phyloP scores from a whole-genome alignment of 2,113 vertebrate genomes.

The Odocoileus virginianus region DNA sequence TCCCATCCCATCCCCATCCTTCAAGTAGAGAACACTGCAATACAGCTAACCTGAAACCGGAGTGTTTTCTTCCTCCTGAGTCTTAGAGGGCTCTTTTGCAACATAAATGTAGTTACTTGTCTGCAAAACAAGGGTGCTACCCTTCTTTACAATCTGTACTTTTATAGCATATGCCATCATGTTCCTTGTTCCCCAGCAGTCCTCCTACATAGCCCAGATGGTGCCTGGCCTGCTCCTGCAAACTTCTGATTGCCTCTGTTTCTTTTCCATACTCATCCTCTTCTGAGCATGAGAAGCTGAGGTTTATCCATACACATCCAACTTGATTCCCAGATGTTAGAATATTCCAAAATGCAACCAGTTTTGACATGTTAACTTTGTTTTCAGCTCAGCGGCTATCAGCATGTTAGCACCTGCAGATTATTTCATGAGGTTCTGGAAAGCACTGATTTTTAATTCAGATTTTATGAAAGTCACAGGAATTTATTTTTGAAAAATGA shows the following conservation, averaged over 20 bases:
- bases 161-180: conserved; percentile 64
- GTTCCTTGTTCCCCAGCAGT: conserved; percentile 62
- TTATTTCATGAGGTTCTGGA: conserved; percentile 40
- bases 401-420: conserved; percentile 46
- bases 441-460: conserved; percentile 52
- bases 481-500: neutral
- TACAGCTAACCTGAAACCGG: conserved; percentile 4
- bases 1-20: neutral
- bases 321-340: conserved; percentile 36
- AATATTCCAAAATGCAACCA: conserved; percentile 48
- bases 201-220: conserved; percentile 78
- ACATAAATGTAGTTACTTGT: conserved; percentile 56
- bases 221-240: conserved; percentile 67
- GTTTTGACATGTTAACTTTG: conserved; percentile 60
- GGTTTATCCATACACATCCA: neutral
- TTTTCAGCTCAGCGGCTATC: conserved; percentile 53
- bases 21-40: neutral
- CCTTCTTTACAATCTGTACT: conserved; percentile 75
- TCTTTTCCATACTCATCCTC: conserved; percentile 64
- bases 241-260: conserved; percentile 39
- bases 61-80: conserved; percentile 14
- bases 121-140: conserved; percentile 64
- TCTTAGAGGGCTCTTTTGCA: conserved; percentile 32
- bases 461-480: neutral
- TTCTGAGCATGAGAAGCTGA: conserved; percentile 52